These are phyloP conservation scores for Aramus guarauna DNA, from an alignment of 2,113 vertebrate species.

Conservation along the genomic window DNA sequence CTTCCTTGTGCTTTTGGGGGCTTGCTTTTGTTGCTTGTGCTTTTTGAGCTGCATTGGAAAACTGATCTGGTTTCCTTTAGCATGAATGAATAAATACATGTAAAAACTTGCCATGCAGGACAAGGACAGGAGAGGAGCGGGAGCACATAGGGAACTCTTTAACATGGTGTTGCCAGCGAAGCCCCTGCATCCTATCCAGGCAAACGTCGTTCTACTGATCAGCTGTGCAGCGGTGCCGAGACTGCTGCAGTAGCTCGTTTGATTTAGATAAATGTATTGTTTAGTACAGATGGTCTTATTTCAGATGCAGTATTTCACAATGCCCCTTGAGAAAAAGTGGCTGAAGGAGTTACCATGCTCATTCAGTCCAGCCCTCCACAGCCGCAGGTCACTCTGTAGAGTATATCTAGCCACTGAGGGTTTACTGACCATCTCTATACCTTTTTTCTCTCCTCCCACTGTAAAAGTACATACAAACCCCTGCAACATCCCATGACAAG, in stretches of 20 bases:
- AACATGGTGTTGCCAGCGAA: neutral
- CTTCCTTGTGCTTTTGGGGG: neutral
- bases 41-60: neutral
- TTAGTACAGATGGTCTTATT: neutral
- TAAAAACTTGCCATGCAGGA: neutral
- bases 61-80: neutral
- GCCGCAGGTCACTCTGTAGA: neutral
- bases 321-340: neutral
- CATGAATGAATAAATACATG: neutral
- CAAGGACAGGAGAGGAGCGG: neutral
- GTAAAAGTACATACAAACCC: neutral
- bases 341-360: neutral
- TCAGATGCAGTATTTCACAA: neutral
- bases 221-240: neutral
- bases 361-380: neutral
- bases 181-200: fast-evolving
- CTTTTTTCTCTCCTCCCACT: neutral
- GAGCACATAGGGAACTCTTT: neutral
- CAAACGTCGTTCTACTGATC: neutral
- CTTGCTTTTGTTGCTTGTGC: neutral
- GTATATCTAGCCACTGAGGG: neutral
- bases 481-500: neutral
- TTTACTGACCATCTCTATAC: neutral
- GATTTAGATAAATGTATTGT: neutral
- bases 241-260: neutral